Conservation (phyloP, 2,888 invertebrate species). For the Tenthredo scrophulariae region DNA sequence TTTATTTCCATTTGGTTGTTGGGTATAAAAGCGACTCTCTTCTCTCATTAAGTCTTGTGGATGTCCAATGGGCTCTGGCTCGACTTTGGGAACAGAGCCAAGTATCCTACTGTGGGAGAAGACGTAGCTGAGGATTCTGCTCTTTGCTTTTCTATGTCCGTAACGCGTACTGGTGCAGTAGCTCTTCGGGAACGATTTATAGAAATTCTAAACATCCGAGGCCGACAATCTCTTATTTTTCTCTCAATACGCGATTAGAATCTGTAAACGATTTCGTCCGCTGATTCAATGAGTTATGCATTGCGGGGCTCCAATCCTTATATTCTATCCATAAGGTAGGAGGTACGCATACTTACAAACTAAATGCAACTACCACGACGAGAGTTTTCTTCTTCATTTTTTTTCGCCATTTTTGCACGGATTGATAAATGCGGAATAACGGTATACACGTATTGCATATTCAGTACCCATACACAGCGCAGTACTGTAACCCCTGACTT, state of each 20-base stretch:
- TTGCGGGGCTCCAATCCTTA: neutral
- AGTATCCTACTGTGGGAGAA: neutral
- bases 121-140: neutral
- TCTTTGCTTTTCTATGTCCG: constrained; percentile 45
- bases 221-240: constrained; percentile 43
- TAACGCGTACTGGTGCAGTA: constrained; percentile 30
- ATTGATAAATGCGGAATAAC: neutral
- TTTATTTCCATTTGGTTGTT: neutral
- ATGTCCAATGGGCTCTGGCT: neutral
- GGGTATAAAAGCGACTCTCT: neutral
- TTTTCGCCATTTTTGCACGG: neutral
- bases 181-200: constrained; percentile 66
- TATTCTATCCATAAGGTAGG: neutral
- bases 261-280: neutral
- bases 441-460: constrained; percentile 52
- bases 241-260: constrained; percentile 28
- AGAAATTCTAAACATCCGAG: constrained; percentile 71
- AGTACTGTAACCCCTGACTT: constrained; percentile 31
- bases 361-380: too few relatives aligned
- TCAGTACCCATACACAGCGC: constrained; percentile 51
- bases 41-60: neutral
- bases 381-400: neutral
- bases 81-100: neutral
- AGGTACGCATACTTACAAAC: neutral
- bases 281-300: constrained; percentile 6